Base-by-base conservation (phyloP, 2,113 vertebrate species). In the Rhodinocichla rosea region DNA sequence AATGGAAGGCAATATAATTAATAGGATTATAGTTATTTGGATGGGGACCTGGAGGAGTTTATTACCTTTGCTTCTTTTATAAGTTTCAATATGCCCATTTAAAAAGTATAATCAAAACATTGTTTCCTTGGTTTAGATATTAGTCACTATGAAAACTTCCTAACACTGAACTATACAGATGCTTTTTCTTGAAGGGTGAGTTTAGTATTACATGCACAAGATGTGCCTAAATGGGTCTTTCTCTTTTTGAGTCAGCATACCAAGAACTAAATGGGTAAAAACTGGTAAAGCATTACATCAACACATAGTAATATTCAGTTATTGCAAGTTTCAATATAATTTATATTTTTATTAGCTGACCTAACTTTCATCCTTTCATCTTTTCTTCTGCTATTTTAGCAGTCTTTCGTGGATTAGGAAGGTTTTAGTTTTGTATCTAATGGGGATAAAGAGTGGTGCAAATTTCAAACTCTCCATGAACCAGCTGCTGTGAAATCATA, bases 1-100 rank as follows among this genome's bases (percentile, higher is more conserved):
- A 97, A 67, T 95, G 95, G 96, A 95, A 94, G 65, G 87, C 93
- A 28, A 74, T 95, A 91, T 97, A 97, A 97, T 95, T 96, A 96
- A 96, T 69, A 40, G 74, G 55, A 95, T 86, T 96, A 65, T 87
- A 18, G 76, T 59, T 94, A 80, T 93, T 91, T 75, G 87, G 78
- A 45, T 62, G 78, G 87, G 35, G 15, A 86, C 56, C 70, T 28
- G 26, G 56, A 83, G 47, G 69, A 57, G 87, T 95, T 91, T 96
- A 56, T 91, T 80, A 13, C 53, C 59, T 91, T 90, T 65, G 10
- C 69, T 82, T 87, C 64, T 68, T 78, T 50, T 79, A 26, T 73
- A 95, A 91, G 70, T 97, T 96, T 90, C 50, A 87, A 16, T 26
- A 40, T 93, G 63, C 49, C 64, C 23, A 65, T 94, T 97, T 85